Percentiles rank a stretch among this genome's conserved stretches.
These are phyloP conservation scores for Smittia aterrima DNA, from an alignment of 2,888 invertebrate genomes.

Conservation along the genomic window DNA sequence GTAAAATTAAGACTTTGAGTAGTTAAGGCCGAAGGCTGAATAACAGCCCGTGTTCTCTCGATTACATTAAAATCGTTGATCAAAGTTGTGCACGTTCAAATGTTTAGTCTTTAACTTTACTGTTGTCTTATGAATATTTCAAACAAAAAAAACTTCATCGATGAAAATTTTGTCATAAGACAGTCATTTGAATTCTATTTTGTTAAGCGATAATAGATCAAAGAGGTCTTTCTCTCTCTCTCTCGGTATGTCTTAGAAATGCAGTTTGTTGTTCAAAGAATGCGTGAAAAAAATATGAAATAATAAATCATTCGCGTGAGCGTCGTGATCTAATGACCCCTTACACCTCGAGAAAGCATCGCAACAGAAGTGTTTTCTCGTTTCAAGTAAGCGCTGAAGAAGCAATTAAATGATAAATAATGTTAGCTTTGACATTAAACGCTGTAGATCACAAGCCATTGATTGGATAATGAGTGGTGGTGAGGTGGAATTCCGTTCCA, in stretches of 20 bases:
- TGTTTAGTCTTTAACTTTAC: too few species aligned
- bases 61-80: too few species aligned
- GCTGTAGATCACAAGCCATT: slow-evolving; percentile 7
- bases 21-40: too few species aligned
- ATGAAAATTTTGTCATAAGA: too few species aligned
- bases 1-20: too few species aligned
- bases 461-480: slow-evolving; percentile 21
- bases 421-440: slow-evolving; percentile 17
- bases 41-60: too few species aligned
- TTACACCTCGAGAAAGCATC: background rate
- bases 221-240: background rate
- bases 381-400: background rate
- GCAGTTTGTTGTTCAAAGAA: background rate
- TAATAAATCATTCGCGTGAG: background rate
- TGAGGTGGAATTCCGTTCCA: slow-evolving; percentile 13
- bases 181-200: too few species aligned
- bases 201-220: background rate
- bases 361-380: background rate
- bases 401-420: slow-evolving; percentile 9
- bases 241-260: background rate
- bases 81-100: too few species aligned
- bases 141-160: too few species aligned
- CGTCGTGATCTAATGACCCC: background rate
- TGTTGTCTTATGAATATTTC: too few species aligned
- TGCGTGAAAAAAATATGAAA: background rate